A percentile compares a stretch with the other conserved stretches of the same genome.
Conservation (phyloP, 2,797 vertebrate species). For the Brachyrhaphis roseni region DNA sequence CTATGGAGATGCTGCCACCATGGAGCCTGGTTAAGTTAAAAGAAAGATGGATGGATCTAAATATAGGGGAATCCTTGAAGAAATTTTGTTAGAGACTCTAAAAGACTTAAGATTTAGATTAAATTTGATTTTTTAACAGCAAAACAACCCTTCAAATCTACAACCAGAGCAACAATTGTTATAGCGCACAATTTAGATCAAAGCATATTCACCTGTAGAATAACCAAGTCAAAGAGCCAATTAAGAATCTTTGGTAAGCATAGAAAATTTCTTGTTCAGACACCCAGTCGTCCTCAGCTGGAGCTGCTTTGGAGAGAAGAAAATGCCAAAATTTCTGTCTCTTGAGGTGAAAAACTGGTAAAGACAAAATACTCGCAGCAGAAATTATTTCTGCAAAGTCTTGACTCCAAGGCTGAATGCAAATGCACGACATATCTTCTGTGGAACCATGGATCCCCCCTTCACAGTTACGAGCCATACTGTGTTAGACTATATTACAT, state of each 20-base stretch:
- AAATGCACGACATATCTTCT: background rate
- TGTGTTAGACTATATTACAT: background rate
- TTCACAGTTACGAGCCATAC: background rate
- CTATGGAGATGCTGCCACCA: background rate
- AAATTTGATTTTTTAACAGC: background rate
- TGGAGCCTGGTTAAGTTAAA: background rate
- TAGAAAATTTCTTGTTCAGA: background rate
- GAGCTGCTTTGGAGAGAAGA: background rate
- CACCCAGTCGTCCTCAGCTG: background rate
- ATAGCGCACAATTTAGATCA: background rate
- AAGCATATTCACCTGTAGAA: background rate
- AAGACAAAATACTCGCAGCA: background rate
- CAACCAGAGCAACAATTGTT: background rate
- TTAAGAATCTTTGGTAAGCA: background rate
- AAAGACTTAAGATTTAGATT: background rate
- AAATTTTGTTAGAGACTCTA: background rate
- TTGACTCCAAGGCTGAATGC: background rate
- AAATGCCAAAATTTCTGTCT: background rate
- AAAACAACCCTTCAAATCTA: background rate
- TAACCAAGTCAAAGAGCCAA: background rate
- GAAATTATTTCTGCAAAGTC: background rate
- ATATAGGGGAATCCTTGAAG: background rate
- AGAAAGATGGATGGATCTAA: background rate
- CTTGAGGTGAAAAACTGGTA: background rate
- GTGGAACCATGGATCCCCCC: background rate